Percentiles rank a stretch among this genome's conserved stretches.
These are phyloP conservation scores for Campaea margaritaria DNA, from an alignment of 2,888 invertebrate genomes.

Conservation along the genomic window DNA sequence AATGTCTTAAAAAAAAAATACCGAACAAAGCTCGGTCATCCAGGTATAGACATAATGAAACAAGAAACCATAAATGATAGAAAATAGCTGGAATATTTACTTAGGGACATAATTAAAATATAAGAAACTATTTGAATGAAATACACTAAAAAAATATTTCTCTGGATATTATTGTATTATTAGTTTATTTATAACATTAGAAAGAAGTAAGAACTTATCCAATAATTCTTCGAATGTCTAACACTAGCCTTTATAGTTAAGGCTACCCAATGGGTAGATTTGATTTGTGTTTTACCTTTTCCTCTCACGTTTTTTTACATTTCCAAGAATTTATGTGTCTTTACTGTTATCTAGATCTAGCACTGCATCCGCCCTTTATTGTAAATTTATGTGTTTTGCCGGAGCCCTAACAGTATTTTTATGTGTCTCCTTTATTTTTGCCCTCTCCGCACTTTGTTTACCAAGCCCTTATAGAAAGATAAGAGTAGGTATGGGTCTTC, in stretches of 20 bases:
- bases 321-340: slow-evolving; percentile 14
- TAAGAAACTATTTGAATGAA: too few species aligned
- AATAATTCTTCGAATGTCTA: neutral
- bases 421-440: slow-evolving; percentile 11
- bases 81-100: too few species aligned
- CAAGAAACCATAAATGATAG: too few species aligned
- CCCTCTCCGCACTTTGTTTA: slow-evolving; percentile 17
- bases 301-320: slow-evolving; percentile 17
- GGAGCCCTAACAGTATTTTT: slow-evolving; percentile 16
- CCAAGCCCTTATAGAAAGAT: slow-evolving; percentile 8
- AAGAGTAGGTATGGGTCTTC: slow-evolving; percentile 4
- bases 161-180: too few species aligned
- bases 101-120: too few species aligned
- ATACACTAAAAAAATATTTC: too few species aligned
- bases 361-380: slow-evolving; percentile 24
- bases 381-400: slow-evolving; percentile 26
- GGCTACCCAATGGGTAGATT: neutral
- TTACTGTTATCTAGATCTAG: slow-evolving; percentile 21
- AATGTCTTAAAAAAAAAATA: too few species aligned
- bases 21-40: too few species aligned
- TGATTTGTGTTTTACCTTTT: slow-evolving; percentile 24
- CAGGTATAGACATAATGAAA: too few species aligned
- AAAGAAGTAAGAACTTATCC: neutral
- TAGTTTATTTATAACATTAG: too few species aligned
- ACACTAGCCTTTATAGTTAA: neutral